Base-by-base conservation (phyloP, 2,113 vertebrate species). In the Aptenodytes forsteri region DNA sequence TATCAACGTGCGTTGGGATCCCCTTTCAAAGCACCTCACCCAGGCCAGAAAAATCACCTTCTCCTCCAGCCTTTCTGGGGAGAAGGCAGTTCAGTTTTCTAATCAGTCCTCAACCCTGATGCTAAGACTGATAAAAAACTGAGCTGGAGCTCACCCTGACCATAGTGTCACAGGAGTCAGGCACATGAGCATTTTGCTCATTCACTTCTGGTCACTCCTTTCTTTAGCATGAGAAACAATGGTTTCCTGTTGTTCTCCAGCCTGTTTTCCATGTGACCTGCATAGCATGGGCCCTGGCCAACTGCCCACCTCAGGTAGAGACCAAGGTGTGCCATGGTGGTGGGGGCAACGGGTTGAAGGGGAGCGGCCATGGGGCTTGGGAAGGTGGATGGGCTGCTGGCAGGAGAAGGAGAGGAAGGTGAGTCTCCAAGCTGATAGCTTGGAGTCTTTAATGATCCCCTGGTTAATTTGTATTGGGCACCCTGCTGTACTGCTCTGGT, bases 161-260 rank as follows among this genome's bases (percentile, higher is more conserved):
- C 25, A 17, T n/a, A 26, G 13, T 42, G 22, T 89, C 40, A 75
- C 21, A n/a, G 49, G 11, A 83, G 30, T 59, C 13, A 70, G 22
- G 16, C 7, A 20, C 4, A 3, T n/a, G 49, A 83, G 34, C 20
- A 36, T 93, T 96, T 86, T 80, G 36, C 58, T 83, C 1, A 1
- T 73, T 66, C 4, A 1, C 15, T 87, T 55, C 46, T 89, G 47
- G 27, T 90, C 49, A 9, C 22, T 84, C 32, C 4, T 11, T 55
- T 67, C 34, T 91, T 75, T 67, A 72, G 44, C 44, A 46, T 0
- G 0, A 89, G 10, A 50, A 84, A 47, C 0, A 0, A 34, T 59
- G 8, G 12, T 78, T 85, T 91, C 8, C 27, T 61, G 6, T 40
- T 69, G 26, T 38, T 83, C 21, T 85, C 38, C 40, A 76, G 27